phyloP scores from a whole-genome alignment of 92 coral and sea anemone genomes.

The Parazoanthus darwini region DNA sequence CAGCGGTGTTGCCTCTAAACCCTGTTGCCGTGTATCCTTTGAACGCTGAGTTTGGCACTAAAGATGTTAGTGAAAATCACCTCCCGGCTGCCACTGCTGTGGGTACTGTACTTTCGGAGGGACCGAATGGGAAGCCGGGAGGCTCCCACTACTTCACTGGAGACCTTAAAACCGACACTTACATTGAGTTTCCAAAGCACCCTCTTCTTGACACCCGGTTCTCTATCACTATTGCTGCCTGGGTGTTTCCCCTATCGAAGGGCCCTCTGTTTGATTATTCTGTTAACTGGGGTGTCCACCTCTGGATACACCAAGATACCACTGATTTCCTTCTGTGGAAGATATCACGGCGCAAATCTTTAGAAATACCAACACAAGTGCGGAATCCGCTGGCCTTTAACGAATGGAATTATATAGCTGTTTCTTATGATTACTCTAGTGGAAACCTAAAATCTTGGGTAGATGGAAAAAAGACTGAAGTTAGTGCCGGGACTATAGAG shows the following conservation, averaged over 20 bases:
- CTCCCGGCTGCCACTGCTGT: conserved; percentile 43
- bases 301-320: neutral
- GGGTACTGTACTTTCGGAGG: conserved; percentile 39
- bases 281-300: neutral
- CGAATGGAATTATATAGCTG: conserved; percentile 47
- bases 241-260: conserved; percentile 4
- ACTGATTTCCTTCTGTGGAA: neutral
- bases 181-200: conserved; percentile 15
- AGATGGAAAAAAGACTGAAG: conserved; percentile 15
- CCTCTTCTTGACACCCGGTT: neutral
- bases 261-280: conserved; percentile 31
- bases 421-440: conserved; percentile 14
- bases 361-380: neutral
- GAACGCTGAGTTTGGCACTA: conserved; percentile 44
- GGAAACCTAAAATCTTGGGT: conserved; percentile 20
- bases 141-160: conserved; percentile 36
- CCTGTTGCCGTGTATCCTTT: conserved; percentile 58
- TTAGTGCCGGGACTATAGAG: conserved; percentile 22
- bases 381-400: neutral
- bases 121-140: conserved; percentile 50
- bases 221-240: conserved; percentile 10
- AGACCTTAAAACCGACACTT: neutral
- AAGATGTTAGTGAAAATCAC: conserved; percentile 45
- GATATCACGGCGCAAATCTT: neutral
- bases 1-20: neutral